phyloP scores from a whole-genome alignment of 2,888 invertebrate species.

The Odontothrips loti region DNA sequence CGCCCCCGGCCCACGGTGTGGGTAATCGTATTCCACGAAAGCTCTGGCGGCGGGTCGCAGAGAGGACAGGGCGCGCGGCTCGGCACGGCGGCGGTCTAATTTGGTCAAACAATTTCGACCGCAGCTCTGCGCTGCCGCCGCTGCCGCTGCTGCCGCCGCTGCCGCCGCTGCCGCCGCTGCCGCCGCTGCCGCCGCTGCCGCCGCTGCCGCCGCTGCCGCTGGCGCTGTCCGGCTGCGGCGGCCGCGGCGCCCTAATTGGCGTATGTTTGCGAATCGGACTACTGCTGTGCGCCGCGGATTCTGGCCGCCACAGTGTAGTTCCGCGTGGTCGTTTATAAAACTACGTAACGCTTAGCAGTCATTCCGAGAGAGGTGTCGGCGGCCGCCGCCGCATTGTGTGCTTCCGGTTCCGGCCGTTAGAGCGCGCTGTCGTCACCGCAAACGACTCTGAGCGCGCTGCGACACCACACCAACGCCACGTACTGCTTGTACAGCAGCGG shows the following conservation, averaged over 20 bases:
- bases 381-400: neutral
- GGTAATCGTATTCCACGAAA: neutral
- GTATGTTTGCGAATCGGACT: too few relatives aligned
- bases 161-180: neutral
- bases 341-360: too few relatives aligned
- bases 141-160: neutral
- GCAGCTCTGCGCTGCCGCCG: neutral
- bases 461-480: neutral
- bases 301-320: too few relatives aligned
- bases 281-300: too few relatives aligned
- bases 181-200: neutral
- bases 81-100: neutral
- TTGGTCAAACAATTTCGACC: conserved; percentile 2
- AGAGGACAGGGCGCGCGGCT: neutral
- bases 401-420: neutral
- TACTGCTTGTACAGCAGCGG: neutral
- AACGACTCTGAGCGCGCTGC: too few relatives aligned
- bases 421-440: neutral
- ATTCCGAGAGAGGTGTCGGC: too few relatives aligned
- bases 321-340: too few relatives aligned
- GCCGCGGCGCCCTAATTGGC: too few relatives aligned
- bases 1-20: neutral
- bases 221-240: neutral
- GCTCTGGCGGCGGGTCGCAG: neutral
- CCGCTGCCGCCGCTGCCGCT: neutral